Conservation (phyloP, 2,113 vertebrate species). For the Ophiodon elongatus region DNA sequence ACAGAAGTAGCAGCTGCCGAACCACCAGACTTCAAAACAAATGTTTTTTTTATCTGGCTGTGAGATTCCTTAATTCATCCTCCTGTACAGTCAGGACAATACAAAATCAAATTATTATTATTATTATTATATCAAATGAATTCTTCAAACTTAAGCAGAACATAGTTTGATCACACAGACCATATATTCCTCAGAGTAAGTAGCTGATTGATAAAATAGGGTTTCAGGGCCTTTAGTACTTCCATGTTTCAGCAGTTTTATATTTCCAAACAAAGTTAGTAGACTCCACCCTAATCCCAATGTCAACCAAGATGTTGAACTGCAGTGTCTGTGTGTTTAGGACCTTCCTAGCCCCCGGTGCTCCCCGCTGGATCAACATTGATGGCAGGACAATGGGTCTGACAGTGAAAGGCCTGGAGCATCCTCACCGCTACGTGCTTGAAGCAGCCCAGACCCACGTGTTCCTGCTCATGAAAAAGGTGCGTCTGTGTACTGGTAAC, state of each 20-base stretch:
- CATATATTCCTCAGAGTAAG: background rate
- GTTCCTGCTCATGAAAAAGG: constrained; percentile 99
- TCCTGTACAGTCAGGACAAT: no score
- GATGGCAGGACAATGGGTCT: constrained; percentile 98
- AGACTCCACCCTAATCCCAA: background rate
- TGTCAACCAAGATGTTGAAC: background rate
- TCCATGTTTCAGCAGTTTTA: background rate
- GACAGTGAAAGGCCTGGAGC: constrained; percentile 93
- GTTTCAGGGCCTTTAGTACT: background rate
- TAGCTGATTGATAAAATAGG: background rate
- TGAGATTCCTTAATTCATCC: no score
- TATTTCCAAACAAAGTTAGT: background rate
- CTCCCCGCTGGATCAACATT: constrained; percentile 98
- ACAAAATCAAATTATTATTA: no score
- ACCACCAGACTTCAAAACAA: no score
- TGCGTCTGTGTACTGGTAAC: constrained; percentile 43
- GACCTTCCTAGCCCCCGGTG: constrained; percentile 94
- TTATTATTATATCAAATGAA: no score
- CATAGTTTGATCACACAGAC: background rate
- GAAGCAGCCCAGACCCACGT: constrained; percentile 97
- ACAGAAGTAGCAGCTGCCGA: no score
- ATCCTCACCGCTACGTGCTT: constrained; percentile 96
- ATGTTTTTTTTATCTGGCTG: no score
- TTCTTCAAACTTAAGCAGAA: background rate
- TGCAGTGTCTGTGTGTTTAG: constrained; percentile 71